Base-by-base conservation (phyloP, 2,113 vertebrate genomes). In the Pelodiscus sinensis region DNA sequence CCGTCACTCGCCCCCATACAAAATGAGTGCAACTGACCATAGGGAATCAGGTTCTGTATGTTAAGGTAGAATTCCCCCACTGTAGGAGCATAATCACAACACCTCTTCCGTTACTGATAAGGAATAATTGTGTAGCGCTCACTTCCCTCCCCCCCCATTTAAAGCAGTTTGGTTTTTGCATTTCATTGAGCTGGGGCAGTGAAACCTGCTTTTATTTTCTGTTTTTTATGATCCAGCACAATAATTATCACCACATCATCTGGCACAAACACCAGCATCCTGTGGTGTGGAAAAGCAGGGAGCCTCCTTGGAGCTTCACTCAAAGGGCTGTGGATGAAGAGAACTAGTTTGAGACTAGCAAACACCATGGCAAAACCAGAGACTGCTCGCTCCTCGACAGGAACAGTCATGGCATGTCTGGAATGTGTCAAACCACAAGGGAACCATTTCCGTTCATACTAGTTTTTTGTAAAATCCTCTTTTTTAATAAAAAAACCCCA, bases 381-480 rank as follows among this genome's bases (percentile, higher is more conserved):
- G 38, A 88, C 57, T 89, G 91, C 60, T 90, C 85, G 91, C 60
- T 90, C 85, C 91, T 96, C 95, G 92, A 95, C 75, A 96, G 80
- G 82, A 95, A 94, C 84, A 89, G 92, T 90, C 29, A 18, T 94
- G 94, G 95, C 89, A 96, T 95, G 95, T 91, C 94, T 97, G 96
- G 95, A 97, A 97, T 97, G 95, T 82, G 81, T 82, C 89, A 95
- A 94, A 94, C 93, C 96, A 95, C 91, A 60, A 51, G 95, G 90
- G 82, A 97, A 50, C 54, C 90, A 94, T 90, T 93, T 94, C 82
- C 94, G 88, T 91, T 94, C 91, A 4, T 57, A 89, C 83, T 93
- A 85, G 87, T 88, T 68, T 86, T 86, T 78, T 81, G 93, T 60
- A 71, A 96, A 95, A 95, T 87, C 82, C 94, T 93, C 93, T 93